phyloP scores from a whole-genome alignment of 2,888 invertebrate genomes.

The Ectropis crepuscularia region DNA sequence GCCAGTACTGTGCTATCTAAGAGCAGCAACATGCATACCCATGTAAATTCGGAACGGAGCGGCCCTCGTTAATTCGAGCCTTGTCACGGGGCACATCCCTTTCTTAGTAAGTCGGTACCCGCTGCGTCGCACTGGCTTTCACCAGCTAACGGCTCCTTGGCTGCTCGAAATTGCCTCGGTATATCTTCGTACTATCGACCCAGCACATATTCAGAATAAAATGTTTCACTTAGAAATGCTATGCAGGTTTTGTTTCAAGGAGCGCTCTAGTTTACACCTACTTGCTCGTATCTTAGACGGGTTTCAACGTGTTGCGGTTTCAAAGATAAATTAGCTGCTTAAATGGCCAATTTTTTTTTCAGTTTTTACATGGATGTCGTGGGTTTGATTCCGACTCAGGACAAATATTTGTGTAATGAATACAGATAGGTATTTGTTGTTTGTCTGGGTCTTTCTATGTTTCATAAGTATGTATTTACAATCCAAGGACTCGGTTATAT shows the following conservation, averaged over 20 bases:
- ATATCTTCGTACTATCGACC: constrained; percentile 64
- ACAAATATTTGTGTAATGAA: too few species aligned
- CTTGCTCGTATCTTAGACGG: background rate
- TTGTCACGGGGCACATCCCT: constrained; percentile 79
- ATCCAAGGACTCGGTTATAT: too few species aligned
- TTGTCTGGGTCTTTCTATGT: too few species aligned
- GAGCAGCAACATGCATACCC: constrained; percentile 77
- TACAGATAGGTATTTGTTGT: too few species aligned
- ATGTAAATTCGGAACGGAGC: constrained; percentile 75
- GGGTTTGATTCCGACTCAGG: too few species aligned
- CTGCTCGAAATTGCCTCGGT: constrained; percentile 61
- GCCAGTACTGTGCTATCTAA: constrained; percentile 66
- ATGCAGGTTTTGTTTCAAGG: constrained; percentile 23
- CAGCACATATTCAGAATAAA: constrained; percentile 43
- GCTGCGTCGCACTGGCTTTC: constrained; percentile 46
- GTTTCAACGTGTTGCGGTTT: background rate
- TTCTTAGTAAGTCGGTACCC: constrained; percentile 71
- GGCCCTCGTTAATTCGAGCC: constrained; percentile 76
- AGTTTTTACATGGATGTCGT: too few species aligned
- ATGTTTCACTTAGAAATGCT: constrained; percentile 32
- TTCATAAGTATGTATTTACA: too few species aligned
- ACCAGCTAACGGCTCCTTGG: constrained; percentile 58
- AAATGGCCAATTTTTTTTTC: background rate
- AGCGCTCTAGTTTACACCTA: constrained; percentile 18
- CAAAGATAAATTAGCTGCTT: background rate